Evolutionary conservation across 2,797 vertebrate species (phyloP), one percentile per base, ranked within the genome.

Genomic region (Epinephelus coioides): DNA sequence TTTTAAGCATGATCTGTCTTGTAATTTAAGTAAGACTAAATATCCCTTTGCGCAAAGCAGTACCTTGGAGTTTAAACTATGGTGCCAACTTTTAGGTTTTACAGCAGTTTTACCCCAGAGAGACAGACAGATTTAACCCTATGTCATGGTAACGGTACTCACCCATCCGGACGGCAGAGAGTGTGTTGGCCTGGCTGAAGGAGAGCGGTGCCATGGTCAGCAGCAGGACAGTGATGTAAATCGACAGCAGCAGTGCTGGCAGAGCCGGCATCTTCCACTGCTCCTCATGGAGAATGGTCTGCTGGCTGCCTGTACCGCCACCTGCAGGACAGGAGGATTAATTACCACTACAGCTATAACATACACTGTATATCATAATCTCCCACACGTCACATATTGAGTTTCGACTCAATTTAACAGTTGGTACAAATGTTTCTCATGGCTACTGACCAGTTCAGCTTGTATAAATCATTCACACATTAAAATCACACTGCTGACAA

Each of bases 221-320:
- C 89, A 95, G 91, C 78, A 90, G 89, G 86, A 92, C 73, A 34
- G 92, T 90, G 91, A 94, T 88, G 78, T 93, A 93, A 92, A 96
- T 96, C 95, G 97, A 96, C 96, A 98, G 96, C 96, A 98, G 96
- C 95, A 98, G 96, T 91, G 95, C 96, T 96, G 96, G 95, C 96
- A 97, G 96, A 97, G 97, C 96, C 96, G 97, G 97, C 97, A 98
- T 98, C 96, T 98, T 98, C 97, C 95, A 97, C 97, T 94, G 96
- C 97, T 98, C 97, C 97, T 97, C 97, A 98, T 98, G 97, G 97
- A 97, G 97, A 98, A 95, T 81, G 96, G 95, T 97, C 96, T 97
- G 96, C 95, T 96, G 96, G 95, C 95, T 96, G 94, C 96, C 95
- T 95, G 95, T 95, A 94, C 95, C 95, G 92, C 96, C 96, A 96